phyloP scores from a whole-genome alignment of 2,797 vertebrate species.

The Coranthus polyacanthus region DNA sequence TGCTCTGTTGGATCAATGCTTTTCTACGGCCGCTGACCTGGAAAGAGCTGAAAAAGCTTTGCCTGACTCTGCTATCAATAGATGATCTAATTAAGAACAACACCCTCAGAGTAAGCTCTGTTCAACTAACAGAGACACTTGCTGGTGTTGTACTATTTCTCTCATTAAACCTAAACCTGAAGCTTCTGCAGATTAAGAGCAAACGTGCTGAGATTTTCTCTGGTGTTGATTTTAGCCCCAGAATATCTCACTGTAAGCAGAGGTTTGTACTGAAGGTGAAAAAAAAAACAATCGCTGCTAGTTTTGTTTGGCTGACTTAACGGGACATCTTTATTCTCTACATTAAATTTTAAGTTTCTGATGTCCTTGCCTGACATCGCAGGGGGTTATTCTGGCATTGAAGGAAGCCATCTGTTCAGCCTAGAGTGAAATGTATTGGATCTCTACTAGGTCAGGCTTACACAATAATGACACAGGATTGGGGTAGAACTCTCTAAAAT shows the following conservation, averaged over 20 bases:
- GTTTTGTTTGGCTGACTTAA: conserved; percentile 17
- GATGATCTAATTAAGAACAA: conserved; percentile 75
- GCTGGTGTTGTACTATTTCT: conserved; percentile 38
- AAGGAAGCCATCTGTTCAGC: conserved; percentile 76
- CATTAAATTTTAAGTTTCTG: conserved; percentile 42
- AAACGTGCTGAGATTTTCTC: conserved; percentile 25
- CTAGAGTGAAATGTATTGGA: conserved; percentile 73
- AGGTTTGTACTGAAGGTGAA: conserved; percentile 16
- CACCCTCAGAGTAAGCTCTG: conserved; percentile 50
- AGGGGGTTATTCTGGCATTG: conserved; percentile 64
- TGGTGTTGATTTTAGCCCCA: conserved; percentile 33
- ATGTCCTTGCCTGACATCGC: conserved; percentile 64
- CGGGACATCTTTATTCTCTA: conserved; percentile 7
- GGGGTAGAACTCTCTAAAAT: conserved; percentile 77
- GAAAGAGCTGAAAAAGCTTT: conserved; percentile 76
- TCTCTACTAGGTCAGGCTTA: conserved; percentile 70
- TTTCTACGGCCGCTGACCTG: conserved; percentile 77
- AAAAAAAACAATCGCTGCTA: conserved; percentile 3
- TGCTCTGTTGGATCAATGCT: conserved; percentile 80
- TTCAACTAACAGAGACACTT: conserved; percentile 56
- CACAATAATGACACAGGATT: conserved; percentile 69
- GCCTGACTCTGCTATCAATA: conserved; percentile 73
- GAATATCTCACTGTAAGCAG: not conserved
- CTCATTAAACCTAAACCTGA: conserved; percentile 58
- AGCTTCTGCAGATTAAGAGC: conserved; percentile 38